Conservation (phyloP, 64 coral and sea anemone genomes). For the Exaiptasia diaphana region DNA sequence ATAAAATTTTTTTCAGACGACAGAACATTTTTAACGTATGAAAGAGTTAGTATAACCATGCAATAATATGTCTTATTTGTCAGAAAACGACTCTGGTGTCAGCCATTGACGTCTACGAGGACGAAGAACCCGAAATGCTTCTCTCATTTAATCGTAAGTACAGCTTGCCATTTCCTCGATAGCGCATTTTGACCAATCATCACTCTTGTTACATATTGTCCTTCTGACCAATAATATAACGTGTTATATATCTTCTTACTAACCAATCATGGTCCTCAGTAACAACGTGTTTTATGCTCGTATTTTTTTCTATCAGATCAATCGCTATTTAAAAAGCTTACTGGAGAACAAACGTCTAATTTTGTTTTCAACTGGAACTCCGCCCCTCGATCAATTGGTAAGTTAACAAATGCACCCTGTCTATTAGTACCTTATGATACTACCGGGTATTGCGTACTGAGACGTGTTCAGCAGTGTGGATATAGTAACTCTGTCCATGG, state of each 20-base stretch:
- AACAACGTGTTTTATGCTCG: too few species aligned
- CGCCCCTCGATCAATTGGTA: constrained; percentile 74
- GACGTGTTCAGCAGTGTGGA: too few species aligned
- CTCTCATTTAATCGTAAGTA: constrained; percentile 95
- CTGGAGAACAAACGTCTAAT: constrained; percentile 80
- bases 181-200: too few species aligned
- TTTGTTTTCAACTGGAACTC: constrained; percentile 94
- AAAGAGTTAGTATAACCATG: too few species aligned
- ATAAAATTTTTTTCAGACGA: too few species aligned
- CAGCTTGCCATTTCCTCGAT: not conserved
- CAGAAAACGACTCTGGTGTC: constrained; percentile 96
- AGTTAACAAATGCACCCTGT: not conserved
- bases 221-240: not conserved
- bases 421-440: not conserved
- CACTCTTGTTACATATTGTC: too few species aligned
- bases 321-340: constrained; percentile 85
- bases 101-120: constrained; percentile 93
- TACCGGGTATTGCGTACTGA: not conserved
- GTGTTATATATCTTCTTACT: too few species aligned
- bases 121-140: constrained; percentile 80
- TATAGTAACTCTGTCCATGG: too few species aligned
- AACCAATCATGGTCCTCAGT: too few species aligned
- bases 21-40: too few species aligned
- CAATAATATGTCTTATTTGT: not conserved
- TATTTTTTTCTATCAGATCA: constrained; percentile 41